Evolutionary conservation across 2,888 invertebrate genomes (phyloP), one percentile per base, ranked within the genome.

Genomic region (Brenthis hecate): DNA sequence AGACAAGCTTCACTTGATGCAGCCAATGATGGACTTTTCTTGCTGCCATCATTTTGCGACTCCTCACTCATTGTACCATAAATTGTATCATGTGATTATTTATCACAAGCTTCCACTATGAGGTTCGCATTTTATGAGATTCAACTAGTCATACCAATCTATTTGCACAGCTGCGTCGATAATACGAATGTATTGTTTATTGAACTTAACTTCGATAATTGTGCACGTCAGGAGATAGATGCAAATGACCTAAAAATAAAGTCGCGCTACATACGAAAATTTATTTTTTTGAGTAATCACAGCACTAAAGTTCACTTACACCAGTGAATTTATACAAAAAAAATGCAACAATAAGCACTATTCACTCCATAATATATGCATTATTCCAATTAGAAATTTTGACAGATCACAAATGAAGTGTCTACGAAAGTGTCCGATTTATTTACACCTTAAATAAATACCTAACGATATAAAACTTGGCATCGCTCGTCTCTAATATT

Each of bases 1-100:
- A 74, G 71, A 56, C 76, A 73, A 71, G 73, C 75, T 73, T 82
- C 83, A 66, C 73, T 76, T 23, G 72, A 67, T 51, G 74, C 73
- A 60, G 75, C 76, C 74, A 76, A 77, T 74, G 80, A 77, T 76
- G 81, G 80, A 78, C 79, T 80, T 75, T 82, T 84, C 76, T 81
- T 84, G 78, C 84, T 84, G 73, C 84, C 87, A 78, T 87, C 89
- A 83, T 87, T 82, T 80, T 86, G 86, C 76, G 80, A 84, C 84
- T 91, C 90, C 82, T 91, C 91, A 80, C 91, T 92, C 92, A 92
- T 91, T 80, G 82, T 88, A 85, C 82, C 81, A 84, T 84, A 80
- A 80, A 81, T 80, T 81, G 80, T 80, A 82, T 78, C 82, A 84
- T 85, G 76, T 79, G 80, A 77, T 78, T 53, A 66, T 61, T 55